Conservation (phyloP, 2,888 invertebrate genomes). For the Peribatodes rhomboidaria region DNA sequence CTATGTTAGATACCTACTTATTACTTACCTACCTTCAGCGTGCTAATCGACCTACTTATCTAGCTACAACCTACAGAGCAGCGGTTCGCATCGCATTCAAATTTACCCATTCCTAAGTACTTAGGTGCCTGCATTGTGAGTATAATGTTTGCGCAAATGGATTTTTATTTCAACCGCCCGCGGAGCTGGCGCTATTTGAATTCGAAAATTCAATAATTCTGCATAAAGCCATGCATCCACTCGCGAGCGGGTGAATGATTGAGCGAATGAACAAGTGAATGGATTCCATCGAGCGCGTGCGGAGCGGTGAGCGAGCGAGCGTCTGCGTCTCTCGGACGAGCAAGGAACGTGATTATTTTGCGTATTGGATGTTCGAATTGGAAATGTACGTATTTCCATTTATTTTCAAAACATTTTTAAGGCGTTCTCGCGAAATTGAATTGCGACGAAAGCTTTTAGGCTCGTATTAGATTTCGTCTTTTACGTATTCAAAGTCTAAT, state of each 20-base stretch:
- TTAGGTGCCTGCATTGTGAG: background rate
- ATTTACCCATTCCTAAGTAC: background rate
- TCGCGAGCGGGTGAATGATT: constrained; percentile 69
- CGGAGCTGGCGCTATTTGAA: constrained; percentile 60
- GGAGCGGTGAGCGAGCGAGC: constrained; percentile 53
- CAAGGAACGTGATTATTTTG: constrained; percentile 69
- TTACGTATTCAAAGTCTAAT: constrained; percentile 27
- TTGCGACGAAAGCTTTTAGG: constrained; percentile 53
- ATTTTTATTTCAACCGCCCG: constrained; percentile 61
- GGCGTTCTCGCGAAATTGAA: constrained; percentile 54
- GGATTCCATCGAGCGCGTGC: constrained; percentile 60
- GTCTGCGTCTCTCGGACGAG: constrained; percentile 60
- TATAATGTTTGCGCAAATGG: constrained; percentile 66
- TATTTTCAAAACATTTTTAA: constrained; percentile 60
- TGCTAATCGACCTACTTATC: no score
- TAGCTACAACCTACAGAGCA: no score
- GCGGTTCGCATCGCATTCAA: background rate
- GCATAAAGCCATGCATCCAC: constrained; percentile 75
- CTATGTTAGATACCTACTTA: no score
- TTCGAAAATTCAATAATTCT: constrained; percentile 77
- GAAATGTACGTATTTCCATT: constrained; percentile 58
- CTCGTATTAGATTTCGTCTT: constrained; percentile 48
- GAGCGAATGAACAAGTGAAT: constrained; percentile 70
- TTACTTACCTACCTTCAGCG: no score
- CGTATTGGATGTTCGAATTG: constrained; percentile 61